These are phyloP conservation scores for Anomalospiza imberbis DNA, from an alignment of 2,797 vertebrate genomes.

Conservation along the genomic window DNA sequence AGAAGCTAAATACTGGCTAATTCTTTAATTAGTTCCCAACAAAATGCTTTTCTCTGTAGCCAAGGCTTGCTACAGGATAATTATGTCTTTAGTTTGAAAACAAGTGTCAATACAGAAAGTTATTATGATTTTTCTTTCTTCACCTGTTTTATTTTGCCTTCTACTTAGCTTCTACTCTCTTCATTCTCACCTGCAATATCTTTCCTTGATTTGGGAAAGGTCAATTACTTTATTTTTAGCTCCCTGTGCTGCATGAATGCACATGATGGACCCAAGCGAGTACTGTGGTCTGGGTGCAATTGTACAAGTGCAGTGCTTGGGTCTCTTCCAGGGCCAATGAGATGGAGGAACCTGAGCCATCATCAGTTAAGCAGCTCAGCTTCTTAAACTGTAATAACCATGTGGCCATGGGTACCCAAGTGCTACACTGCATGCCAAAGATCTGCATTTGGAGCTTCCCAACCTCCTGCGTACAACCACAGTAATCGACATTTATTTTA, in stretches of 20 bases:
- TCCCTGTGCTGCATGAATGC: background rate
- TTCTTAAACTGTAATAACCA: background rate
- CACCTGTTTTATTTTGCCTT: background rate
- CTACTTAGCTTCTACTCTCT: background rate
- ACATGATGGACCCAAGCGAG: background rate
- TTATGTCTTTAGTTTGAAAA: slow-evolving; percentile 38
- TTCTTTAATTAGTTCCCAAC: slow-evolving; percentile 55
- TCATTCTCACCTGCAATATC: background rate
- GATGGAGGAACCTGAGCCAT: background rate
- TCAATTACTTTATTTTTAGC: background rate
- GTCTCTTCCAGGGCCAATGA: background rate
- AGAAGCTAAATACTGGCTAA: slow-evolving; percentile 44
- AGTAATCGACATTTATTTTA: background rate
- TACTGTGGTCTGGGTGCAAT: background rate
- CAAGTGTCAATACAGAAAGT: slow-evolving; percentile 27
- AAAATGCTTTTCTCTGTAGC: slow-evolving; percentile 9
- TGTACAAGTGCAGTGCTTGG: rapidly evolving
- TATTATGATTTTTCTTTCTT: slow-evolving; percentile 35
- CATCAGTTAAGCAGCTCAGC: background rate
- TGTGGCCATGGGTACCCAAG: background rate
- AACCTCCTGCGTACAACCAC: background rate
- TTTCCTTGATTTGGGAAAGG: background rate
- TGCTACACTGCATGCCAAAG: background rate
- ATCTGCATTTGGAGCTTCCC: background rate
- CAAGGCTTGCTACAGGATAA: slow-evolving; percentile 18